Conservation (phyloP, 2,113 vertebrate genomes). For the Cepphus grylle region DNA sequence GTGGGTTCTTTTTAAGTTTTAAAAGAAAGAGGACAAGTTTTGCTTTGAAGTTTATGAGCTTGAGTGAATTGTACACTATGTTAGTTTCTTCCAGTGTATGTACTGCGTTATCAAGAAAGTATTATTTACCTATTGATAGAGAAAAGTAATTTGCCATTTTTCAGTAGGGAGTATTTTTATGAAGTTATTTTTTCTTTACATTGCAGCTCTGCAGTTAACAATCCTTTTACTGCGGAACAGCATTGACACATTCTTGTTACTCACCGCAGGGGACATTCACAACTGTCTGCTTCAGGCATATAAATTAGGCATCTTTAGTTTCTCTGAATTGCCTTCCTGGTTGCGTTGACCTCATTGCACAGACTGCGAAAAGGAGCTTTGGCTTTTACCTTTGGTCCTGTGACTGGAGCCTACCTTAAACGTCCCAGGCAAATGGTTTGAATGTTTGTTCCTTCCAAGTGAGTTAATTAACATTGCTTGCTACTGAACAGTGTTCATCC, state of each 20-base stretch:
- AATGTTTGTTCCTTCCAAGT: neutral
- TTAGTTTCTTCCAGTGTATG: neutral
- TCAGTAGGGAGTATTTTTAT: neutral
- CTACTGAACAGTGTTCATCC: neutral
- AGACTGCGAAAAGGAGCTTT: neutral
- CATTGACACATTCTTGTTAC: constrained; percentile 36
- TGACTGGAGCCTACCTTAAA: neutral
- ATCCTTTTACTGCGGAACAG: neutral
- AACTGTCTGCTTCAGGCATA: constrained; percentile 32
- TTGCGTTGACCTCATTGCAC: constrained; percentile 6
- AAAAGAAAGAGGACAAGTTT: neutral
- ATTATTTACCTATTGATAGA: neutral
- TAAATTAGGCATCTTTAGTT: constrained; percentile 21
- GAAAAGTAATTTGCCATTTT: neutral
- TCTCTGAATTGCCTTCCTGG: neutral
- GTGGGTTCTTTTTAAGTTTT: neutral
- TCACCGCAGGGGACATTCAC: constrained; percentile 25
- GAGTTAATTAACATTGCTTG: neutral
- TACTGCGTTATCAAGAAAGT: neutral
- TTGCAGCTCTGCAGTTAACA: constrained; percentile 2
- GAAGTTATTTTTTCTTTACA: constrained; percentile 2
- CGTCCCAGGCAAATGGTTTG: neutral
- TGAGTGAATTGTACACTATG: neutral
- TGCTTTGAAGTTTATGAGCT: neutral
- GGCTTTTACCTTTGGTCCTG: neutral